Percentiles rank a stretch among this genome's conserved stretches.
Conservation (phyloP, 2,888 invertebrate genomes). For the Limnephilus rhombicus region DNA sequence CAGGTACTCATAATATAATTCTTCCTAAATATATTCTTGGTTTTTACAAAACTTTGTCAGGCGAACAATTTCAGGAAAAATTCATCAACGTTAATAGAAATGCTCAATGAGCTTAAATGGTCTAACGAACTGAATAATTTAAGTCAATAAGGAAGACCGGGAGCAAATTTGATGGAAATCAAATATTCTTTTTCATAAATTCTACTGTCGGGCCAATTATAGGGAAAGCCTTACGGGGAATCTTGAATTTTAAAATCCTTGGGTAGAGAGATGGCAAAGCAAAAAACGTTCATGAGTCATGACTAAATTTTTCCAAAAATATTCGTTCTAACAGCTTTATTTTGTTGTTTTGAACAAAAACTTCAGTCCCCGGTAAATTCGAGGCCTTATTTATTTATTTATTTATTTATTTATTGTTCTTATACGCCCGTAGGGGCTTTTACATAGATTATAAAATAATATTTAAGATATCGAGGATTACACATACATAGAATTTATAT, state of each 20-base stretch:
- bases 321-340: background rate
- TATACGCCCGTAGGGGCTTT: no score
- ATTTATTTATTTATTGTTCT: no score
- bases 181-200: background rate
- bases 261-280: background rate
- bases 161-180: background rate
- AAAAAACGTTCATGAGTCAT: background rate
- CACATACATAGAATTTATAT: no score
- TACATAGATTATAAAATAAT: no score
- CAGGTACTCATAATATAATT: background rate
- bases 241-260: background rate
- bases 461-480: no score
- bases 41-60: background rate
- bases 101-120: background rate
- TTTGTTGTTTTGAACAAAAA: background rate
- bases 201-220: background rate
- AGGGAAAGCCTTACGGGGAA: background rate
- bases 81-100: slow-evolving; percentile 1
- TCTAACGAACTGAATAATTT: background rate
- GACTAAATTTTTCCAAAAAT: background rate
- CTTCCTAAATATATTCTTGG: background rate
- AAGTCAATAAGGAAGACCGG: slow-evolving; percentile 1
- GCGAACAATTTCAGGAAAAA: background rate
- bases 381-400: no score
- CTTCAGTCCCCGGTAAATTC: no score